A percentile compares a stretch with the other conserved stretches of the same genome.
phyloP scores from a whole-genome alignment of 2,797 vertebrate genomes.

The Eupleurogrammus muticus region DNA sequence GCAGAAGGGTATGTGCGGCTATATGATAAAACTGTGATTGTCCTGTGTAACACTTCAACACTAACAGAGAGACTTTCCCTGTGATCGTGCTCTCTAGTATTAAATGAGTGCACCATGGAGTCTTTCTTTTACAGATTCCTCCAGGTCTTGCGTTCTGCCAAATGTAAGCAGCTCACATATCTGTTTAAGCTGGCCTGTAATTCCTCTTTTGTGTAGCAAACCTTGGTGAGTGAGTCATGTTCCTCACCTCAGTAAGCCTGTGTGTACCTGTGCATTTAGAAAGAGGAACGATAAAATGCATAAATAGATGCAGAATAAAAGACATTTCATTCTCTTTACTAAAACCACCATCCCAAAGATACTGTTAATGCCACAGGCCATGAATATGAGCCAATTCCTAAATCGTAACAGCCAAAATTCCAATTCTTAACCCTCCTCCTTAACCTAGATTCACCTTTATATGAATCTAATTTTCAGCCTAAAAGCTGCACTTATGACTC shows the following conservation, averaged over 20 bases:
- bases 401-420: too few species aligned
- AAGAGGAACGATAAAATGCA: background rate
- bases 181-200: conserved; percentile 17
- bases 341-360: too few species aligned
- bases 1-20: background rate
- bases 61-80: conserved; percentile 16
- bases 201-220: conserved; percentile 27
- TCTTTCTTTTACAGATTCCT: conserved; percentile 21
- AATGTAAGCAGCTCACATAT: conserved; percentile 19
- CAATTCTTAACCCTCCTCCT: background rate
- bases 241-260: conserved; percentile 10
- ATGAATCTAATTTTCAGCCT: background rate
- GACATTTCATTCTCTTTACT: background rate
- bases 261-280: conserved; percentile 15
- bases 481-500: background rate
- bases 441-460: background rate
- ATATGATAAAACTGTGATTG: background rate
- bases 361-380: too few species aligned
- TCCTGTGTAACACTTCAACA: conserved; percentile 12
- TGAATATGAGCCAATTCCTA: too few species aligned
- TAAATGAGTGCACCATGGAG: conserved; percentile 17
- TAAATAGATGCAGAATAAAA: background rate
- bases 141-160: background rate
- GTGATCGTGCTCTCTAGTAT: conserved; percentile 18
- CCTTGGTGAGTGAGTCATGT: conserved; percentile 24